Conservation (phyloP, 2,797 vertebrate species). For the Semotilus atromaculatus region DNA sequence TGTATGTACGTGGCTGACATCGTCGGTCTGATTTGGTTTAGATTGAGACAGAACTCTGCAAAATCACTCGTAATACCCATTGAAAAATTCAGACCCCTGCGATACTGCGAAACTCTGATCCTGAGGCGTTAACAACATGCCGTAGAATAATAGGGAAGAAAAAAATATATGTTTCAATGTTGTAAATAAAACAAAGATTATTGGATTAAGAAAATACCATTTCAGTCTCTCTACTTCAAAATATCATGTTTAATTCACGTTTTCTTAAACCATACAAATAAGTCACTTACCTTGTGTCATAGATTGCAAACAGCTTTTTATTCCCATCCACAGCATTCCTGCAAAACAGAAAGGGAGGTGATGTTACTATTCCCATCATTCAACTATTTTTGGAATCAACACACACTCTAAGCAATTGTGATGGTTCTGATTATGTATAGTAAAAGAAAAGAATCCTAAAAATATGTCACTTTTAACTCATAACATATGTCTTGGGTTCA, state of each 20-base stretch:
- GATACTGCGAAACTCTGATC: background rate
- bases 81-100: constrained; percentile 9
- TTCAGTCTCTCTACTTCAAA: background rate
- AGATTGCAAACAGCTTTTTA: constrained; percentile 91
- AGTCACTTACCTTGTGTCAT: constrained; percentile 89
- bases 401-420: background rate
- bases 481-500: background rate
- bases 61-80: constrained; percentile 9
- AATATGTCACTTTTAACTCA: background rate
- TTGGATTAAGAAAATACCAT: background rate
- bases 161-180: no score
- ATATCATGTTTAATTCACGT: background rate
- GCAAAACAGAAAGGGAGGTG: constrained; percentile 66
- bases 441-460: background rate
- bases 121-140: background rate
- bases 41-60: constrained; percentile 47
- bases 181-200: background rate
- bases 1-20: constrained; percentile 36
- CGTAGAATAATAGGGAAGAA: background rate
- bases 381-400: constrained; percentile 13
- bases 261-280: background rate
- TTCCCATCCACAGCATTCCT: constrained; percentile 95
- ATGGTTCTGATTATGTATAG: background rate
- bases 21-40: constrained; percentile 41
- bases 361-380: constrained; percentile 40